Base-by-base conservation (phyloP, 2,888 invertebrate species). In the Athetis lepigone region DNA sequence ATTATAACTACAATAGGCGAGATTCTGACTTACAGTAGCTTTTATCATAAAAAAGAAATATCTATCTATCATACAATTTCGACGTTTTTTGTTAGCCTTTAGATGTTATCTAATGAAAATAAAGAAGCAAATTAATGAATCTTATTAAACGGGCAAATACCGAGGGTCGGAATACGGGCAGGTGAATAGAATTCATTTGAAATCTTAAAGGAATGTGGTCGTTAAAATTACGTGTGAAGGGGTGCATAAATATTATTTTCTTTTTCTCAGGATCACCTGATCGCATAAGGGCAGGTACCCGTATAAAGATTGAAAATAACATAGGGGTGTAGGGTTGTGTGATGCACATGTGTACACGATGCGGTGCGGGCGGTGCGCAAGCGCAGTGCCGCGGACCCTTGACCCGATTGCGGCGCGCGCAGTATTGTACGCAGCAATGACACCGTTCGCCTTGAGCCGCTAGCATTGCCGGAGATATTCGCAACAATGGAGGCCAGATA, bases 401-500 rank as follows among this genome's bases (percentile, higher is more conserved):
- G 94, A 94, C 94, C 93, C 89, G 92, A 90, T 91, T 94, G 92
- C 87, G 86, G 89, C 87, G 87, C 84, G 85, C 87, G 83, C 87
- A 87, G 91, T 91, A 92, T 91, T 91, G 92, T 92, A 92, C 93
- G 91, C 94, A 94, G 95, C 94, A 94, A 92, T 94, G 95, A 93
- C 94, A 95, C 94, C 91, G 92, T 82, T 95, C 91, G 93, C 95
- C 95, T 94, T 94, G 94, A 94, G 94, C 90, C 90, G 93, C 90
- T 93, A 93, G 92, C 94, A 94, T 92, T 93, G 94, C 92, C 93
- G 93, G 94, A 94, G 94, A 94, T 95, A 95, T 94, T 94, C 91
- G 94, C 95, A 95, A 95, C 95, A 95, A 95, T 95, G 90, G 94
- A 94, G 93, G 93, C 93, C 93, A 94, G 95, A 95, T 95, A 94